A percentile compares a stretch with the other conserved stretches of the same genome.
Evolutionary conservation across 2,113 vertebrate genomes (phyloP).

Genomic region (Lonchura striata): DNA sequence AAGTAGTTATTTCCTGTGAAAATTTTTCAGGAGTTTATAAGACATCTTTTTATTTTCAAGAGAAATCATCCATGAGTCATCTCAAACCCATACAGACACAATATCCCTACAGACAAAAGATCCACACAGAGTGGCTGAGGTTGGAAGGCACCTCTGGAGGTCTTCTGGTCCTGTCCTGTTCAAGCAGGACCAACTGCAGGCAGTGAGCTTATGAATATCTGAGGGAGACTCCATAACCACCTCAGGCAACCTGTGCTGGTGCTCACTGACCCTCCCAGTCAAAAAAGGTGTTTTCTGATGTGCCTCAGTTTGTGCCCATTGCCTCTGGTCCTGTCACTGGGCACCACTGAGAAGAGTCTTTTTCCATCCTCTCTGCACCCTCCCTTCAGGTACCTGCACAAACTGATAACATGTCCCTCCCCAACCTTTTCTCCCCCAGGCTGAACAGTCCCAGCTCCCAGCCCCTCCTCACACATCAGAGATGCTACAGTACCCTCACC

Average conservation of each 20-base stretch:
- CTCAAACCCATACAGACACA: background rate
- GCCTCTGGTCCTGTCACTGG: background rate
- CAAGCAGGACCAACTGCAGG: background rate
- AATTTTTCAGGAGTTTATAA: background rate
- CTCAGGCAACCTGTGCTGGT: background rate
- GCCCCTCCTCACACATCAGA: background rate
- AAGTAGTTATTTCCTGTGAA: background rate
- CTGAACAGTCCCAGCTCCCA: background rate
- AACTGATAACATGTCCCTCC: background rate
- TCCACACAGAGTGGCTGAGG: background rate
- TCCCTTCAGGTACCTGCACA: background rate
- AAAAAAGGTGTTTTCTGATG: background rate
- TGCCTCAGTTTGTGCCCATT: background rate
- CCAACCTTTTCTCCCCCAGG: background rate
- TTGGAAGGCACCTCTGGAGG: background rate
- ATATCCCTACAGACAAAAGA: background rate
- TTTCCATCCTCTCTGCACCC: background rate
- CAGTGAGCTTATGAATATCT: background rate
- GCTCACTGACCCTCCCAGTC: background rate
- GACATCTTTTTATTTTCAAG: background rate
- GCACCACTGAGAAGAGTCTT: background rate
- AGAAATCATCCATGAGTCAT: background rate
- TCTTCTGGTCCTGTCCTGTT: background rate
- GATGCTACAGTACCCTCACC: background rate
- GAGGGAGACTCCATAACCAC: background rate